Percentiles rank a stretch among this genome's conserved stretches.
phyloP scores from a whole-genome alignment of 2,888 invertebrate species.

The Mesorhabditis sp. region DNA sequence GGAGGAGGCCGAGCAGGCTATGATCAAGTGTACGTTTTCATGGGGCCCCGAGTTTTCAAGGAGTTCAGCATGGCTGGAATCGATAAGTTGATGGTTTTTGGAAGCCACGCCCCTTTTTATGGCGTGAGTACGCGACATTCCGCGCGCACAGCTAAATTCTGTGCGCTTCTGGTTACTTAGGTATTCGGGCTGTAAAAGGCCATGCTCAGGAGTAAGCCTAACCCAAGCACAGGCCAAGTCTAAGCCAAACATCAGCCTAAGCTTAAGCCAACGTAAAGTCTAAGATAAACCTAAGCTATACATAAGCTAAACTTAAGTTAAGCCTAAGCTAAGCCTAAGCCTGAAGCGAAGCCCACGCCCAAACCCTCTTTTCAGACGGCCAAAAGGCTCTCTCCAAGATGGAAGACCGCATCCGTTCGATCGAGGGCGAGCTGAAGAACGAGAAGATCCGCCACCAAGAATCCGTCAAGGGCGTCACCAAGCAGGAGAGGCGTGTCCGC shows the following conservation, averaged over 20 bases:
- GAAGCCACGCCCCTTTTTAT: too few species aligned
- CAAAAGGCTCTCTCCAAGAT: slow-evolving; percentile 98
- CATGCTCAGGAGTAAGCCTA: too few species aligned
- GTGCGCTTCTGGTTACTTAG: too few species aligned
- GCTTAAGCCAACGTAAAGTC: not conserved
- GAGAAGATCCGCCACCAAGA: slow-evolving; percentile 89
- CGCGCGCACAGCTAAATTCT: too few species aligned
- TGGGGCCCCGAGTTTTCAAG: too few species aligned
- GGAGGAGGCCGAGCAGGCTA: slow-evolving; percentile 79
- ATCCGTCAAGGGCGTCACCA: slow-evolving; percentile 62
- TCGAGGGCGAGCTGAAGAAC: slow-evolving; percentile 87
- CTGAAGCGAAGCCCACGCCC: not conserved
- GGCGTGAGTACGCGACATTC: too few species aligned
- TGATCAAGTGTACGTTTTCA: slow-evolving; percentile 76
- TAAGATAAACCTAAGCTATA: not conserved
- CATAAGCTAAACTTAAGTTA: not conserved
- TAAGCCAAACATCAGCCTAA: not conserved
- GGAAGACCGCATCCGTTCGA: slow-evolving; percentile 79
- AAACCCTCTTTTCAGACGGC: slow-evolving; percentile 69
- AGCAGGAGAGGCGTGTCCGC: slow-evolving; percentile 63
- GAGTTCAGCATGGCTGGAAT: not conserved
- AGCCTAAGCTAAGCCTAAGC: not conserved
- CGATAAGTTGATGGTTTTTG: too few species aligned
- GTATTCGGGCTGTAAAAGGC: too few species aligned
- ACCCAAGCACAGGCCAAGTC: too few species aligned